Conservation (phyloP, 64 coral and sea anemone genomes). For the Stylophora pistillata region DNA sequence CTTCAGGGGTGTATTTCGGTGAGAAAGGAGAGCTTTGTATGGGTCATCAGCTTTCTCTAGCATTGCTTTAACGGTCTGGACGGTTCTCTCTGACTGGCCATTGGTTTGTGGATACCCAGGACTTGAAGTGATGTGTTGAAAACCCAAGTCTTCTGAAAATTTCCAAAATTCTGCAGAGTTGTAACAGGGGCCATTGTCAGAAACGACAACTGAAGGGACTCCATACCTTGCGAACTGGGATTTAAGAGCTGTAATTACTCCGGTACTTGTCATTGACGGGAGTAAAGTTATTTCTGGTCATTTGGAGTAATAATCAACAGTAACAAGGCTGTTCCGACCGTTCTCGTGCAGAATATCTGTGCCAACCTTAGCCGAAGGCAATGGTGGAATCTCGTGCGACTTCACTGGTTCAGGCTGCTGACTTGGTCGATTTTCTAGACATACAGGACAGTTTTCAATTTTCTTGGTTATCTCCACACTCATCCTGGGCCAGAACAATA, state of each 20-base stretch:
- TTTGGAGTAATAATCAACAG: constrained; percentile 66
- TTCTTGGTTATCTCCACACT: constrained; percentile 26
- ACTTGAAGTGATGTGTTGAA: constrained; percentile 39
- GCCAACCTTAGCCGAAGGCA: no score
- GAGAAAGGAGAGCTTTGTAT: constrained; percentile 36
- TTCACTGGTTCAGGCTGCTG: constrained; percentile 28
- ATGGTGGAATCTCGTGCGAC: constrained; percentile 8
- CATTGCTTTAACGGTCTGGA: constrained; percentile 51
- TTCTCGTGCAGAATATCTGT: constrained; percentile 19
- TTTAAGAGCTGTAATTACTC: constrained; percentile 32
- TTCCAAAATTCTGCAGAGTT: constrained; percentile 39
- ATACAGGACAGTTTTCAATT: constrained; percentile 7
- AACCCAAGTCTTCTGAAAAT: constrained; percentile 46
- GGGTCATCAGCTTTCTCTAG: constrained; percentile 45
- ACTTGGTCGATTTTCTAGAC: not conserved
- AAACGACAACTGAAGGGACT: constrained; percentile 49
- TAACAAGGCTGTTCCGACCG: constrained; percentile 27
- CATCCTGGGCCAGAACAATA: constrained; percentile 41
- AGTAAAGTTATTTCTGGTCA: no score
- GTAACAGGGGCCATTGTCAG: constrained; percentile 53
- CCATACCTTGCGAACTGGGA: constrained; percentile 59
- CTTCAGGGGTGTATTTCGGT: constrained; percentile 60
- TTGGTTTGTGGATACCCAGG: constrained; percentile 53
- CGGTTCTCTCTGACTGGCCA: constrained; percentile 48
- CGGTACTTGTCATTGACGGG: constrained; percentile 14